Evolutionary conservation across 1,140 invertebrate genomes (phyloP), one percentile per base, ranked within the genome.

Genomic region (Samia ricini): DNA sequence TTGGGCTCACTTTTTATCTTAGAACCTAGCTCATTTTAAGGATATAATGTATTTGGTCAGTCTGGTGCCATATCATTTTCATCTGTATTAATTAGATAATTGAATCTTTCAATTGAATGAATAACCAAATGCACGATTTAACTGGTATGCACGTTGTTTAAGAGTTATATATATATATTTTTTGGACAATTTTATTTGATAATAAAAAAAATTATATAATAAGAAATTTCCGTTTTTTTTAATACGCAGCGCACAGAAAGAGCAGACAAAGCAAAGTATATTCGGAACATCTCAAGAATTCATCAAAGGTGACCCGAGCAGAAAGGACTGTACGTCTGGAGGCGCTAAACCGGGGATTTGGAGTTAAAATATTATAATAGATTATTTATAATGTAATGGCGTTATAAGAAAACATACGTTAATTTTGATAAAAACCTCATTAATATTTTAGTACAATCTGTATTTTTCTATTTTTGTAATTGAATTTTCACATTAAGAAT

Each of bases 161-260:
- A 3, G 8, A 26, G 26, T 26, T 26, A 3, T 8, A 8, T 26
- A 4, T 26, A 26, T 8, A 26, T 4, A 26, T 4, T 26, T 26
- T 26, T 26, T 12, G 33, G 12, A 42, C 12, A 42, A 42, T 29
- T 29, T 29, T 1, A 42, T 15, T 15, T 12, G 1, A 15, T 42
- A 42, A 42, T 15, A 15, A 15, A 12, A 26, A 4, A 26, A 15
- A 42, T 15, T 15, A 15, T 15, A 15, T 42, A 42, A 42, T 15
- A 15, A 15, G 15, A 26, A 4, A 26, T 56, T 29, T 18, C 15
- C n/a, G 12, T 42, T 67, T 61, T 69, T 64, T 60, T 42, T 72
- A 58, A n/a, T 42, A 42, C 15, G 36, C 79, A 87, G 82, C 72
- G 58, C 76, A 55, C 74, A 82, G 18, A 85, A 66, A 69, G 77